A percentile compares a stretch with the other conserved stretches of the same genome.
phyloP scores from a whole-genome alignment of 37 sponge, comb jelly and placozoan genomes.

The Bolinopsis microptera region DNA sequence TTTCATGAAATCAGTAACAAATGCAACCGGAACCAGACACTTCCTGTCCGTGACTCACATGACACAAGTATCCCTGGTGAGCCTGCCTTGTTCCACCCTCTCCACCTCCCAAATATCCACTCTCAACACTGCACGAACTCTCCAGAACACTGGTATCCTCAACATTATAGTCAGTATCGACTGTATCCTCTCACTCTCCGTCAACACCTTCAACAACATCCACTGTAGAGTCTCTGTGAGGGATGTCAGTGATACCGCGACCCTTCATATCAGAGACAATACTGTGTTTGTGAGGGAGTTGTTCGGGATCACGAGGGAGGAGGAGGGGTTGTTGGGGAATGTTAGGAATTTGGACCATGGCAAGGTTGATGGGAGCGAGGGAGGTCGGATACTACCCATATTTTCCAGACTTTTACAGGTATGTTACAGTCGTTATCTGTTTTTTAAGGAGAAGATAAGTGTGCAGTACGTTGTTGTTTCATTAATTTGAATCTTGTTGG shows the following conservation, averaged over 20 bases:
- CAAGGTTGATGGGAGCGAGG: not conserved
- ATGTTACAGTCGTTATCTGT: not conserved
- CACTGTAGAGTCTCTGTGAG: not conserved
- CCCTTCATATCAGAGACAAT: slow-evolving; percentile 14
- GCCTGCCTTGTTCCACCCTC: not conserved
- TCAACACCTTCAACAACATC: not conserved
- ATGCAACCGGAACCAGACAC: not conserved
- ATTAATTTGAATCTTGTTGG: too few relatives aligned
- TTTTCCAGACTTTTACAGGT: slow-evolving; percentile 22
- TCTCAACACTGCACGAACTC: not conserved
- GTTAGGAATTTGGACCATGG: not conserved
- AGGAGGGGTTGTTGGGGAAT: not conserved
- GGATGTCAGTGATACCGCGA: not conserved
- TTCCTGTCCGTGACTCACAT: not conserved
- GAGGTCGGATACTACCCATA: not conserved
- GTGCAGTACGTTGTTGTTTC: too few relatives aligned
- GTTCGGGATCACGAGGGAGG: not conserved
- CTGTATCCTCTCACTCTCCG: not conserved
- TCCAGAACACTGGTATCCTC: not conserved
- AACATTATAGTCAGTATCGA: not conserved
- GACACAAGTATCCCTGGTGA: not conserved
- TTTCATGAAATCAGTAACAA: not conserved
- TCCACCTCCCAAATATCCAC: not conserved
- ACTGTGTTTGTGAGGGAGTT: not conserved
- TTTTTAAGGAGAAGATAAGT: too few relatives aligned